phyloP scores from a whole-genome alignment of 2,113 vertebrate genomes.

The Tautogolabrus adspersus region DNA sequence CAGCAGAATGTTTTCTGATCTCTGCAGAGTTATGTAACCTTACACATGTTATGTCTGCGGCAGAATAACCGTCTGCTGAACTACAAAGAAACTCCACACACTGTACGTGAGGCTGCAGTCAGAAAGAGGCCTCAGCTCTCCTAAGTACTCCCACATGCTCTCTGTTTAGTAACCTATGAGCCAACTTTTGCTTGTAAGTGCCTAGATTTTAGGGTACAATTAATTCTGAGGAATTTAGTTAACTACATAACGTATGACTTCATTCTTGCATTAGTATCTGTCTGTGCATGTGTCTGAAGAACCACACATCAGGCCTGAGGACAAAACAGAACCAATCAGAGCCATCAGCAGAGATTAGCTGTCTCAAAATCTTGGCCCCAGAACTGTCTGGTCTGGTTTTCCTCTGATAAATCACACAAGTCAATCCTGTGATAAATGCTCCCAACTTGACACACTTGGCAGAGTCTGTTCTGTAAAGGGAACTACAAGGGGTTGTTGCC shows the following conservation, averaged over 20 bases:
- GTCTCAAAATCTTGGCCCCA: constrained; percentile 11
- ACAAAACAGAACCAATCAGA: constrained; percentile 11
- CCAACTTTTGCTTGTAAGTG: constrained; percentile 11
- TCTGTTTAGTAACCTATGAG: constrained; percentile 14
- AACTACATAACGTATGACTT: not conserved
- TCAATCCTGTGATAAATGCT: not conserved
- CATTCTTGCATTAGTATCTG: constrained; percentile 2
- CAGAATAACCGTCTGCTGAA: constrained; percentile 50
- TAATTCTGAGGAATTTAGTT: constrained; percentile 29
- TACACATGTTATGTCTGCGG: constrained; percentile 67
- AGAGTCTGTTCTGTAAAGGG: no score
- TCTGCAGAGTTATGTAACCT: constrained; percentile 53
- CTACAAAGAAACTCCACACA: constrained; percentile 45
- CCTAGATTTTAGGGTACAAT: constrained; percentile 25
- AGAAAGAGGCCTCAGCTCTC: constrained; percentile 19
- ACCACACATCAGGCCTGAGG: constrained; percentile 4
- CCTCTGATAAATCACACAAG: not conserved
- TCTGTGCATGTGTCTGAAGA: not conserved
- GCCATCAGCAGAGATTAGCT: constrained; percentile 22
- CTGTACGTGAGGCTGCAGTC: constrained; percentile 50
- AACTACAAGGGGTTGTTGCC: no score
- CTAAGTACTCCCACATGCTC: constrained; percentile 62
- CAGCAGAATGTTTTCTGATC: constrained; percentile 48
- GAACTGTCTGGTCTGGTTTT: constrained; percentile 26
- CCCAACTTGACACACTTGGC: not conserved